Conservation (phyloP, 2,797 vertebrate species). For the Malurus leucopterus region DNA sequence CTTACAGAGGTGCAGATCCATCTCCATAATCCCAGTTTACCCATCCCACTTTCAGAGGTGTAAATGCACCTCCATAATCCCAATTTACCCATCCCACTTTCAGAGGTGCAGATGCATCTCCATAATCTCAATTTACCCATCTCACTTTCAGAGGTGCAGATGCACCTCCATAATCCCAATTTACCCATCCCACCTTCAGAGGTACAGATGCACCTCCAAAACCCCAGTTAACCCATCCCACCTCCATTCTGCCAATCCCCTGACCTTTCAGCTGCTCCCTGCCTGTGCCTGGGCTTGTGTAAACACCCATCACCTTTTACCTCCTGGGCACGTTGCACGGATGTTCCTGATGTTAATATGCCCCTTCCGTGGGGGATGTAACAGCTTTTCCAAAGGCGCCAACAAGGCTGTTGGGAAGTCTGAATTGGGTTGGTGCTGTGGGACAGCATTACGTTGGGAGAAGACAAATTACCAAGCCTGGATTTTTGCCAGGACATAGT, state of each 20-base stretch:
- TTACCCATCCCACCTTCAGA: background rate
- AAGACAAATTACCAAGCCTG: conserved; percentile 18
- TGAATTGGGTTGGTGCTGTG: background rate
- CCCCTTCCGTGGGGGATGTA: conserved; percentile 1
- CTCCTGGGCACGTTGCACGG: background rate
- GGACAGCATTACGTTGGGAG: background rate
- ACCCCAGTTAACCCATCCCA: background rate
- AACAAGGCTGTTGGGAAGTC: background rate
- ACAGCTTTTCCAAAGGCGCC: background rate
- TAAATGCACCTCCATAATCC: no score
- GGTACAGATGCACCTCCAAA: no score
- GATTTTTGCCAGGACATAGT: background rate
- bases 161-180: background rate
- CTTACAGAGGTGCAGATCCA: no score
- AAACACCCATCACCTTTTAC: conserved; percentile 33
- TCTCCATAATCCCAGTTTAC: no score
- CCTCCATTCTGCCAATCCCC: accelerated
- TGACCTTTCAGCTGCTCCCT: background rate
- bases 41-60: no score
- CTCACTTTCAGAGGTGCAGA: no score
- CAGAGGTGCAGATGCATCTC: no score
- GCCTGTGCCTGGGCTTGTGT: background rate
- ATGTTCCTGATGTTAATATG: background rate
- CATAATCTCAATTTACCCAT: background rate
- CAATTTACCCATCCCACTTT: no score